These are phyloP conservation scores for Onychorhynchus coronatus DNA, from an alignment of 2,113 vertebrate genomes.

Conservation along the genomic window DNA sequence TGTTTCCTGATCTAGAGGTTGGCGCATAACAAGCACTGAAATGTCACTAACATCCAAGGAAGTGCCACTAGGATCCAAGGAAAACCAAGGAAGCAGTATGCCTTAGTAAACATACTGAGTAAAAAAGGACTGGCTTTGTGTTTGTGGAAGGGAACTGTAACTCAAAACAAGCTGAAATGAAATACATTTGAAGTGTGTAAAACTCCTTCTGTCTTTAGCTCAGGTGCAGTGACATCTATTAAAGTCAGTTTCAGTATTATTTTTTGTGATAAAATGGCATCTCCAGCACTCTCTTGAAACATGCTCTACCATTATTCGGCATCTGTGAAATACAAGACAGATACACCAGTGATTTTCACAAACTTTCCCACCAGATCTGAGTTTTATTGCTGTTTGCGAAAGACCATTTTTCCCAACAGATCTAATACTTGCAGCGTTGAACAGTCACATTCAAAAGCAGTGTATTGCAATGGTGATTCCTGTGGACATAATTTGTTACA, in stretches of 20 bases:
- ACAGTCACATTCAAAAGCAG: neutral
- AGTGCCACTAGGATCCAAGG: neutral
- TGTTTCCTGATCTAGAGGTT: neutral
- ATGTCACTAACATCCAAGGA: neutral
- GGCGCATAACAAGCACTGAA: neutral
- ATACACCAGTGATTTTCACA: neutral
- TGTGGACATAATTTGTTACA: neutral
- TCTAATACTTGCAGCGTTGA: neutral
- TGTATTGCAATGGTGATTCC: neutral
- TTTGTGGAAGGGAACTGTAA: neutral
- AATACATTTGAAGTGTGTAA: neutral
- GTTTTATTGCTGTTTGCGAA: neutral
- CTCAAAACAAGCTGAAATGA: neutral
- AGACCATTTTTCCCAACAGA: neutral
- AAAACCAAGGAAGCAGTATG: neutral
- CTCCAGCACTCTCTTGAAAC: neutral
- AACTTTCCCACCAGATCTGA: neutral
- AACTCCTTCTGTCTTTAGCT: neutral
- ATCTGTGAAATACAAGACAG: neutral
- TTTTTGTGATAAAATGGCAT: neutral
- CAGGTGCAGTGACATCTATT: neutral
- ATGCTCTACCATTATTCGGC: neutral
- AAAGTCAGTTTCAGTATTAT: neutral
- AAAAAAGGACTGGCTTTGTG: neutral
- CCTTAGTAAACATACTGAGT: neutral